Evolutionary conservation across 2,113 vertebrate species (phyloP).

Genomic region (Tichodroma muraria): DNA sequence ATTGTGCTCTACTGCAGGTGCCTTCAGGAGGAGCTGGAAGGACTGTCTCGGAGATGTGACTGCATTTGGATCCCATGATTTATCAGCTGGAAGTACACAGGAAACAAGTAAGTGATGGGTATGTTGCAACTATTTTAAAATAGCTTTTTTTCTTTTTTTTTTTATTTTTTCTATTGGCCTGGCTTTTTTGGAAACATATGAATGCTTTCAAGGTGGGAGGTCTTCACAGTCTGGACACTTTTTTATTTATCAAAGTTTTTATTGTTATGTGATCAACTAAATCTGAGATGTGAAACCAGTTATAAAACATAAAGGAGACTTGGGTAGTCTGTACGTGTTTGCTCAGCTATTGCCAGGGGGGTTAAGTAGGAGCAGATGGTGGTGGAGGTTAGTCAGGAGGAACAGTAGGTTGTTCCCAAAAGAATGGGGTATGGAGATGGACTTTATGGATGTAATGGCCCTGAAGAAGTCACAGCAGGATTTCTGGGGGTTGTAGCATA

Average conservation of each 20-base stretch:
- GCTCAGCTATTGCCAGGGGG: background rate
- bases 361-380: background rate
- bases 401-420: background rate
- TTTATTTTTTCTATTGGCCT: background rate
- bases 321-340: background rate
- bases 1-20: background rate
- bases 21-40: background rate
- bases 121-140: background rate
- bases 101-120: background rate
- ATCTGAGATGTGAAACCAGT: background rate
- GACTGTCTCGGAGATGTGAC: background rate
- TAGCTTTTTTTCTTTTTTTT: background rate
- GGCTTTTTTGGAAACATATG: background rate
- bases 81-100: background rate
- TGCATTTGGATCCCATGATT: background rate
- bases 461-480: background rate
- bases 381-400: background rate
- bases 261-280: background rate
- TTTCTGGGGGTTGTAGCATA: background rate
- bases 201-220: background rate
- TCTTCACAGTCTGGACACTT: background rate
- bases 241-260: background rate
- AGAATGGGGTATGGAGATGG: background rate
- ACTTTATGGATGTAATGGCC: background rate
- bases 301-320: background rate